Evolutionary conservation across 2,888 invertebrate species (phyloP).

Genomic region (Taphrorychus bicolor): DNA sequence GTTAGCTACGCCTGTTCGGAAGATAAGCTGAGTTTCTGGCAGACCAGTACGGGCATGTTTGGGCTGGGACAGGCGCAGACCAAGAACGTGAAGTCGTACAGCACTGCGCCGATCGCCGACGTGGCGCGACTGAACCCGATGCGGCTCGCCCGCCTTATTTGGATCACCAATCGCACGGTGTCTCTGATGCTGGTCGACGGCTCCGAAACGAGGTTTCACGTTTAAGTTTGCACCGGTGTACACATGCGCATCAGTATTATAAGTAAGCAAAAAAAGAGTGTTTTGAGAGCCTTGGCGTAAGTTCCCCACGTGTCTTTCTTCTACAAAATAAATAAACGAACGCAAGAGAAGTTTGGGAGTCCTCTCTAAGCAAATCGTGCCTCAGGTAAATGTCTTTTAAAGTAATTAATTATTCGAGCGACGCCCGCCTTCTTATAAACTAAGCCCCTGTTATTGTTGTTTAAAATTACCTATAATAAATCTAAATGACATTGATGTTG

Average conservation of each 20-base stretch:
- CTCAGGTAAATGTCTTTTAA: background rate
- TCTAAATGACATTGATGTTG: background rate
- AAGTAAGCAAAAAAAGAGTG: background rate
- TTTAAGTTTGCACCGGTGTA: slow-evolving; percentile 61
- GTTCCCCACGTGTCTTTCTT: background rate
- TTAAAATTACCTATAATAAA: background rate
- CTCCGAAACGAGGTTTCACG: slow-evolving; percentile 85
- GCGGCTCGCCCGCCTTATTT: slow-evolving; percentile 89
- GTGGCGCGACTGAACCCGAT: slow-evolving; percentile 86
- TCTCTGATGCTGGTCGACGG: slow-evolving; percentile 96
- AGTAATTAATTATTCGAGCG: too few relatives aligned
- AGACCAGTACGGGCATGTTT: slow-evolving; percentile 94
- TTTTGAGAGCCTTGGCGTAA: too few relatives aligned
- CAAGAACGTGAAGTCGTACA: slow-evolving; percentile 94
- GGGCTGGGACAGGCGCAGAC: slow-evolving; percentile 97
- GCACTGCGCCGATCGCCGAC: slow-evolving; percentile 91
- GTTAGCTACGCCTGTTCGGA: slow-evolving; percentile 95
- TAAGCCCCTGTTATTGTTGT: background rate
- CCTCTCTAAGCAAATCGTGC: background rate
- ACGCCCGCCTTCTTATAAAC: background rate
- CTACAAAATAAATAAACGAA: background rate
- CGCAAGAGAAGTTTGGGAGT: background rate
- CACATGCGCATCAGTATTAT: background rate
- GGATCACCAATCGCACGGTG: slow-evolving; percentile 94
- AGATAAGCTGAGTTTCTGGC: slow-evolving; percentile 97